These are phyloP conservation scores for Shinisaurus crocodilurus DNA, from an alignment of 2,113 vertebrate species.

Conservation along the genomic window DNA sequence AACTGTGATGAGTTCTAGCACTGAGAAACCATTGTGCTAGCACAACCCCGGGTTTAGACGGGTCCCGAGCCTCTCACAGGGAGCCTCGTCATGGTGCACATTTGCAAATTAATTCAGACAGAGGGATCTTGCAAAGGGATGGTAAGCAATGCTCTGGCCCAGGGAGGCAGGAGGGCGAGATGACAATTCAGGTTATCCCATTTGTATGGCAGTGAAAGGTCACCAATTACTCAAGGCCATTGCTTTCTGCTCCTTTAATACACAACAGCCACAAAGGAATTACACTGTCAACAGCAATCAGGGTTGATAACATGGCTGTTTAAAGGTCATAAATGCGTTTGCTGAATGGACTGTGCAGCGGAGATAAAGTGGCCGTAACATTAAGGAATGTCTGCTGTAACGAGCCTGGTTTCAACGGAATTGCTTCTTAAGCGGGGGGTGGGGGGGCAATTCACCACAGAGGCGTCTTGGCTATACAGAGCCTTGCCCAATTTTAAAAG, in stretches of 20 bases:
- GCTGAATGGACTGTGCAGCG: constrained; percentile 27
- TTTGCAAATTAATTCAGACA: constrained; percentile 23
- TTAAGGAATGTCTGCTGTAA: constrained; percentile 55
- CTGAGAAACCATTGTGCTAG: neutral
- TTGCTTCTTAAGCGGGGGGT: constrained; percentile 38
- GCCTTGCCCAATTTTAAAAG: neutral
- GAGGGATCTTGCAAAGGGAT: constrained; percentile 48
- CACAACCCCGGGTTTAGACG: neutral
- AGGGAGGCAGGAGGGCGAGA: neutral
- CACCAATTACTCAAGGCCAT: constrained; percentile 70
- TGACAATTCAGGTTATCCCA: constrained; percentile 53
- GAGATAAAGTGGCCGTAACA: neutral
- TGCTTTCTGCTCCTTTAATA: constrained; percentile 58
- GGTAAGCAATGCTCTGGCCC: constrained; percentile 38
- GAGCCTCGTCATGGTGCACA: constrained; percentile 49
- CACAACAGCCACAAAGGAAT: constrained; percentile 54
- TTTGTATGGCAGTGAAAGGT: constrained; percentile 69
- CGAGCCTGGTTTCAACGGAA: constrained; percentile 62
- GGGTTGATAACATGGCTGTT: constrained; percentile 62
- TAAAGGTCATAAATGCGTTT: constrained; percentile 67
- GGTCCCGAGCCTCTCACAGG: constrained; percentile 6
- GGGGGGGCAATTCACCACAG: constrained; percentile 4
- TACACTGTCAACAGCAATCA: constrained; percentile 69
- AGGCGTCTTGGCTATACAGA: constrained; percentile 22
- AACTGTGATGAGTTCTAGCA: neutral